Evolutionary conservation across 2,113 vertebrate species (phyloP).

Genomic region (Xiphophorus couchianus): DNA sequence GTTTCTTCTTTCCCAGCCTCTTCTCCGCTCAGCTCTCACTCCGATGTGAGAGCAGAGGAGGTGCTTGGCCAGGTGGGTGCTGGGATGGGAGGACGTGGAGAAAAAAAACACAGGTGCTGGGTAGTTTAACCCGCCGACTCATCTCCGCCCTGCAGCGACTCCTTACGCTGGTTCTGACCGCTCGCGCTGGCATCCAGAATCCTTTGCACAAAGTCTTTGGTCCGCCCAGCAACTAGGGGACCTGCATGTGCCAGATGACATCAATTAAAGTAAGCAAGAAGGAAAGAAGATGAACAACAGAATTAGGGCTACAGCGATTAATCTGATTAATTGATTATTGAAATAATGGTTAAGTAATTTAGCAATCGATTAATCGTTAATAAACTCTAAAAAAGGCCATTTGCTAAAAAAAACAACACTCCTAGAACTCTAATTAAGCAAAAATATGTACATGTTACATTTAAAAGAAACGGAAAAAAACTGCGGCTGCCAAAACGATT

Average conservation of each 20-base stretch:
- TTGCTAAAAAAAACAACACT: no score
- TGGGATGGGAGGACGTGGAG: neutral
- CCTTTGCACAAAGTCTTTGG: slow-evolving; percentile 81
- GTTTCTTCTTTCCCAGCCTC: slow-evolving; percentile 17
- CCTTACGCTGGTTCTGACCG: slow-evolving; percentile 53
- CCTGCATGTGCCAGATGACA: slow-evolving; percentile 54
- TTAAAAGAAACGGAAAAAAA: no score
- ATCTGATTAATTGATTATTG: no score
- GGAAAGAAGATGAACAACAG: neutral
- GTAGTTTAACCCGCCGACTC: slow-evolving; percentile 43
- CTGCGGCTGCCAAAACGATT: no score
- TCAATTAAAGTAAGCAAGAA: neutral
- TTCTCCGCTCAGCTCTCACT: slow-evolving; percentile 11
- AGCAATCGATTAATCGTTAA: no score
- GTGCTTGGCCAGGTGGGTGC: slow-evolving; percentile 9
- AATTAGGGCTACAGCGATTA: no score
- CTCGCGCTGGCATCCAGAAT: slow-evolving; percentile 73
- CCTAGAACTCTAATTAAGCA: no score
- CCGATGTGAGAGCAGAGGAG: slow-evolving; percentile 9
- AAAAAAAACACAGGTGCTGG: neutral
- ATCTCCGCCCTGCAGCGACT: slow-evolving; percentile 27
- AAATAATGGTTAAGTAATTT: no score
- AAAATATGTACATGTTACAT: no score
- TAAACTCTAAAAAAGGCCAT: no score
- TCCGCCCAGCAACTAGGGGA: slow-evolving; percentile 78